phyloP scores from a whole-genome alignment of 2,113 vertebrate species.

The Rutilus rutilus region DNA sequence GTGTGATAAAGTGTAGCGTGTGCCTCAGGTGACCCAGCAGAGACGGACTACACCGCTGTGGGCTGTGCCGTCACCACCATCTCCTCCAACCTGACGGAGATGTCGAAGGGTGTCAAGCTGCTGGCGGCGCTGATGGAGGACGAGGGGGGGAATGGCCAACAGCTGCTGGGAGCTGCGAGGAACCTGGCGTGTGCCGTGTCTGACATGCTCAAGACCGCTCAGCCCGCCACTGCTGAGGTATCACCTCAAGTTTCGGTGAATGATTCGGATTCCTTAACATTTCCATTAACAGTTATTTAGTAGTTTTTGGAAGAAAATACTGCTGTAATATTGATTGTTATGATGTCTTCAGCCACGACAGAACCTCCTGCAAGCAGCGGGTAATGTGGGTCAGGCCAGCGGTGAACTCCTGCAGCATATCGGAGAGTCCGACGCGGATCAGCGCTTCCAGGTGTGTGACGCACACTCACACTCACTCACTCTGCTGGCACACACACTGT shows the following conservation, averaged over 20 bases:
- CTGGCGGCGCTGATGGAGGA: slow-evolving; percentile 95
- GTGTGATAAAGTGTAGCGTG: neutral
- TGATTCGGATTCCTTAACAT: no score
- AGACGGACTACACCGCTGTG: slow-evolving; percentile 96
- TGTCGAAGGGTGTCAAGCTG: slow-evolving; percentile 96
- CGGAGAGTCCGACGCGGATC: slow-evolving; percentile 90
- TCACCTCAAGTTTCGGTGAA: neutral
- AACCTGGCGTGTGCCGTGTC: slow-evolving; percentile 91
- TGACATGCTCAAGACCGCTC: slow-evolving; percentile 91
- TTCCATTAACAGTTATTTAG: no score
- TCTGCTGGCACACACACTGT: neutral
- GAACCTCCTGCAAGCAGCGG: slow-evolving; percentile 93
- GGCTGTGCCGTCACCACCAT: slow-evolving; percentile 97
- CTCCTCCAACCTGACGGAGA: slow-evolving; percentile 98
- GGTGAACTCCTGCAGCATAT: slow-evolving; percentile 96
- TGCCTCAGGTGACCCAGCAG: slow-evolving; percentile 88
- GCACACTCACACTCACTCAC: slow-evolving; percentile 12
- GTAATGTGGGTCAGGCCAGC: slow-evolving; percentile 92
- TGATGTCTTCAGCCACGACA: slow-evolving; percentile 85
- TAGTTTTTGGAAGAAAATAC: no score
- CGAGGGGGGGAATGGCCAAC: slow-evolving; percentile 88
- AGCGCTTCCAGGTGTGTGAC: slow-evolving; percentile 89
- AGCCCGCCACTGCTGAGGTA: slow-evolving; percentile 91
- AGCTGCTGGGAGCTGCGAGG: slow-evolving; percentile 92
- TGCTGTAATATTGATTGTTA: neutral